Evolutionary conservation across 2,888 invertebrate species (phyloP), one percentile per base, ranked within the genome.

Genomic region (Drosophila anceps): DNA sequence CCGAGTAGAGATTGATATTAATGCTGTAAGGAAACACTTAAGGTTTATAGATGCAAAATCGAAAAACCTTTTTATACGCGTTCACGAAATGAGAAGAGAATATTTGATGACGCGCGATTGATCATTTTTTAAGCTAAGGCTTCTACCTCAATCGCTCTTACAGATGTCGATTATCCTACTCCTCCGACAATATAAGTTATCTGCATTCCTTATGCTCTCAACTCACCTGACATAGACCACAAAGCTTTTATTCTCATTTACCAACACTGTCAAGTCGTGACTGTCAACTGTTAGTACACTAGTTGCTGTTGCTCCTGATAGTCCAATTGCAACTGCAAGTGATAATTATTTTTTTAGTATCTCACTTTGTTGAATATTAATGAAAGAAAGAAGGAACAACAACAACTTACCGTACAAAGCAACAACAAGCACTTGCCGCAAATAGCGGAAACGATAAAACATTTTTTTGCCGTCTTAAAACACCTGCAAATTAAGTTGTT

Each of bases 181-280:
- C 24, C 4, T 33, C 41, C 15, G 3, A 1, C 9, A 37, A 44
- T 31, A 15, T 24, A 8, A 13, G 4, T 13, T 24, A 31, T 31
- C 1, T 31, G 7, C 7, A 39, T 39, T 39, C 8, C n/a, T 0
- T 27, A 4, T 35, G 2, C 20, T 41, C 41, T 3, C 18, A 18
- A 94, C 95, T 94, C 93, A 96, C 96, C 93, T 94, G 89, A 95
- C 93, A 58, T 93, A 90, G 69, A 96, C 91, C 81, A 94, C 93
- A 85, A 96, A 94, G 6, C 93, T 92, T 73, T 93, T 93, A 15
- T 94, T 94, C 75, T 94, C 92, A 76, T 95, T 94, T 37, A 95
- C 93, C 39, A 95, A 92, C 37, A 96, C 92, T 70, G 93, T 94
- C 68, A 96, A 89, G 91, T 96, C 95, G 76, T 94, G 94, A 48